A percentile compares a stretch with the other conserved stretches of the same genome.
These are phyloP conservation scores for Coelopa pilipes DNA, from an alignment of 2,888 invertebrate genomes.

Conservation along the genomic window DNA sequence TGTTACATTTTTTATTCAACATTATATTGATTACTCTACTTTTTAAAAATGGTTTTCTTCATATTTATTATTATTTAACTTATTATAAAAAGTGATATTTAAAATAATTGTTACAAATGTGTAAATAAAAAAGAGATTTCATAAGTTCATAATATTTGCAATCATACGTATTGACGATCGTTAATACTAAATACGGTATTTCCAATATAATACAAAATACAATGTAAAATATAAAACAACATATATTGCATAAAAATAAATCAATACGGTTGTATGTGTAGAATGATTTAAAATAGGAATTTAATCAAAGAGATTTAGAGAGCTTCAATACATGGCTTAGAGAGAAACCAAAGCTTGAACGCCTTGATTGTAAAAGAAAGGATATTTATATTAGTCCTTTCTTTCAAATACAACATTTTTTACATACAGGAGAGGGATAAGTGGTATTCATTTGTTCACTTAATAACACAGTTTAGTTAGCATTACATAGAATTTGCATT, in stretches of 20 bases:
- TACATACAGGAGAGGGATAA: neutral
- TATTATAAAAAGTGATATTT: slow-evolving; percentile 34
- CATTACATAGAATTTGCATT: slow-evolving; percentile 45
- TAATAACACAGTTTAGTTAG: slow-evolving; percentile 33
- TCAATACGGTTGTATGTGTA: neutral
- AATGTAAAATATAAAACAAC: slow-evolving; percentile 8
- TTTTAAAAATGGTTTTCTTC: slow-evolving; percentile 38
- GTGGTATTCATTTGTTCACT: slow-evolving; percentile 7
- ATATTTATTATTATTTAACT: slow-evolving; percentile 27
- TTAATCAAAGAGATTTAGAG: slow-evolving; percentile 14
- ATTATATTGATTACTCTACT: slow-evolving; percentile 42
- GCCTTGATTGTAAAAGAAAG: neutral
- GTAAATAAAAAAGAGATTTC: slow-evolving; percentile 21
- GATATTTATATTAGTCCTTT: neutral
- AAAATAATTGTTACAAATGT: slow-evolving; percentile 36
- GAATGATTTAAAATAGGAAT: slow-evolving; percentile 5
- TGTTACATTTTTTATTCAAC: slow-evolving; percentile 37
- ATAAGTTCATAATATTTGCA: slow-evolving; percentile 9
- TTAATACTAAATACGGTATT: slow-evolving; percentile 12
- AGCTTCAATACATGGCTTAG: slow-evolving; percentile 14
- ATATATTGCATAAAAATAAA: slow-evolving; percentile 3
- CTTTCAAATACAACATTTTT: neutral
- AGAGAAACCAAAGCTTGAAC: neutral
- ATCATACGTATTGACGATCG: neutral
- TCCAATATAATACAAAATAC: neutral